Evolutionary conservation across 2,797 vertebrate species (phyloP).

Genomic region (Hypotaenidia philippensis): DNA sequence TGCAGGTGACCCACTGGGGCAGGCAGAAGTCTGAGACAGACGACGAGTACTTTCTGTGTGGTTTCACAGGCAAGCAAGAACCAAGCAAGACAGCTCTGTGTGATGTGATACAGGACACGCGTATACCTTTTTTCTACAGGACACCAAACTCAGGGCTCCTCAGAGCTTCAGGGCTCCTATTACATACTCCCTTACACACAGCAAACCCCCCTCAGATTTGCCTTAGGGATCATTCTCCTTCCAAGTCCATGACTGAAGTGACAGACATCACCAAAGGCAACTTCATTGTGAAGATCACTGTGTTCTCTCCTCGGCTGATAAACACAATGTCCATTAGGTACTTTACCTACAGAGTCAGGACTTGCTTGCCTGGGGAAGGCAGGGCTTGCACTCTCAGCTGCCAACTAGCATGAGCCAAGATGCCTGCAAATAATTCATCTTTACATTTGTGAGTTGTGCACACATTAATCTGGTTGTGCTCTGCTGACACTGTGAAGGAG

Average conservation of each 20-base stretch:
- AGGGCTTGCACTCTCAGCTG: neutral
- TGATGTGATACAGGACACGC: neutral
- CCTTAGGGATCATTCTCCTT: neutral
- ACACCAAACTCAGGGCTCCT: neutral
- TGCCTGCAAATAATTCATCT: conserved; percentile 1
- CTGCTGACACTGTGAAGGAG: neutral
- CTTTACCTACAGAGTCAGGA: neutral
- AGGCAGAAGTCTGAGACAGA: neutral
- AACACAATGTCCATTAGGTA: neutral
- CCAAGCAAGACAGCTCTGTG: rapidly evolving
- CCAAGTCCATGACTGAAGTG: neutral
- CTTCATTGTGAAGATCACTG: rapidly evolving
- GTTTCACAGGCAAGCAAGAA: neutral
- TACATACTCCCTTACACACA: rapidly evolving
- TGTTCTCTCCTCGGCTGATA: neutral
- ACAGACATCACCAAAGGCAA: neutral
- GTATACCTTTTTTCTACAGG: neutral
- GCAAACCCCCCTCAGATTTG: neutral
- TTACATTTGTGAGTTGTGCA: neutral
- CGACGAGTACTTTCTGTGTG: neutral
- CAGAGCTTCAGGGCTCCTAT: neutral
- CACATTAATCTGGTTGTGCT: neutral
- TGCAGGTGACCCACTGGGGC: rapidly evolving
- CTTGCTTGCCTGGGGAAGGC: neutral
- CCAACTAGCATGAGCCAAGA: neutral